Evolutionary conservation across 2,888 invertebrate genomes (phyloP).

Genomic region (Lasioglossum morio): DNA sequence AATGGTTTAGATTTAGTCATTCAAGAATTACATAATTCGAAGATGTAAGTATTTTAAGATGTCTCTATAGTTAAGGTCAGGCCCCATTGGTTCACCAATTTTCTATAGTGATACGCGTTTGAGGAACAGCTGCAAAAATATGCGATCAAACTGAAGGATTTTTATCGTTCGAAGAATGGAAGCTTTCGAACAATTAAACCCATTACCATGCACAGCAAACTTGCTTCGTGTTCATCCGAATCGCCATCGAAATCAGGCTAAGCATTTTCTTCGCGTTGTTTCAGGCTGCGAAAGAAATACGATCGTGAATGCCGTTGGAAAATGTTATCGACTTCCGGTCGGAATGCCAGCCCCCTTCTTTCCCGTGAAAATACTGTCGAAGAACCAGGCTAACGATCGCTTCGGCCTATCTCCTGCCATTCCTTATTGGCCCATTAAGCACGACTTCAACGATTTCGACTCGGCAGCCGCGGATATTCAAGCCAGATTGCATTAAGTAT

Average conservation of each 20-base stretch:
- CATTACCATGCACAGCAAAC: not conserved
- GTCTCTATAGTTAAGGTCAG: too few species aligned
- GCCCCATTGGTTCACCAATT: too few species aligned
- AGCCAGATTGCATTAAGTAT: constrained; percentile 42
- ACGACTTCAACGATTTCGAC: constrained; percentile 31
- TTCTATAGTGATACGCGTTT: too few species aligned
- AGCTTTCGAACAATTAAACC: not conserved
- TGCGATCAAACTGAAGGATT: not conserved
- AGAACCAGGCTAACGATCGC: constrained; percentile 51
- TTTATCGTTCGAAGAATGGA: too few species aligned
- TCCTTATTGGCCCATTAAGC: constrained; percentile 50
- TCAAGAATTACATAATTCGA: not conserved
- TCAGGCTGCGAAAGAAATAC: constrained; percentile 29
- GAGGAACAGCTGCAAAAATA: not conserved
- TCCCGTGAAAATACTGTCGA: constrained; percentile 22
- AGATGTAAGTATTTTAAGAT: too few species aligned
- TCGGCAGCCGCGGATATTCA: constrained; percentile 12
- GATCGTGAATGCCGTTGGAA: constrained; percentile 24
- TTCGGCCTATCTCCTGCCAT: constrained; percentile 30
- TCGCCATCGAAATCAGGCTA: constrained; percentile 18
- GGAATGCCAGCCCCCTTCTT: constrained; percentile 10
- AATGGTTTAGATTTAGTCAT: not conserved
- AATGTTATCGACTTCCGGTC: constrained; percentile 39
- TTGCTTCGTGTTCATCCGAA: not conserved
- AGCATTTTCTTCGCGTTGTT: constrained; percentile 5